Evolutionary conservation across 2,113 vertebrate genomes (phyloP), one percentile per base, ranked within the genome.

Genomic region (Tapirus terrestris): DNA sequence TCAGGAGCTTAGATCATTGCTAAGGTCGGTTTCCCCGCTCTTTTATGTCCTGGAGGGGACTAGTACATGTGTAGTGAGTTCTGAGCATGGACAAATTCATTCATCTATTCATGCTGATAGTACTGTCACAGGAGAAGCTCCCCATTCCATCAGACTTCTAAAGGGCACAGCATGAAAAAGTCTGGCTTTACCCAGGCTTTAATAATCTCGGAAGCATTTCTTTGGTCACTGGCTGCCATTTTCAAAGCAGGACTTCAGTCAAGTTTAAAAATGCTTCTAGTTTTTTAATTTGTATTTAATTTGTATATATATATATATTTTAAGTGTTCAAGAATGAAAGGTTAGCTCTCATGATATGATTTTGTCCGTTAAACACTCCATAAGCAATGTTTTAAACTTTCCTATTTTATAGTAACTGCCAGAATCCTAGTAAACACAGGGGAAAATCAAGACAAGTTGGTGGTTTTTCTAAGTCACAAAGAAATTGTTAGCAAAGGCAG

Each of bases 61-160:
- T 96, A 94, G 75, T 98, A 97, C 98, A 98, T 96, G 96, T 98
- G 98, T 98, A 98, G 95, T 98, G 96, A 98, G 98, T 97, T 98
- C 93, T 96, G 98, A 98, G 97, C 58, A 96, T 45, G 97, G 98
- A 98, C 84, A 77, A 98, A 98, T 98, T 98, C 97, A 98, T 98
- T 98, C 98, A 98, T 97, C 98, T 98, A 98, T 98, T 98, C 96
- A 98, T 85, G 67, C 91, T 97, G 97, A 94, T 82, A 98, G 88
- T 96, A 96, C 97, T 96, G 96, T 76, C 97, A 98, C 33, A 98
- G 95, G 87, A 98, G 98, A 97, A 91, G 82, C 97, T 98, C 97
- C 97, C 97, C 96, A 97, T 97, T 97, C 89, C 95, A 56, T 91
- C 96, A 98, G 90, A 97, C 95, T 97, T 89, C 63, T 95, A 80